These are phyloP conservation scores for Hyalella azteca DNA, from an alignment of 2,888 invertebrate species.

Conservation along the genomic window DNA sequence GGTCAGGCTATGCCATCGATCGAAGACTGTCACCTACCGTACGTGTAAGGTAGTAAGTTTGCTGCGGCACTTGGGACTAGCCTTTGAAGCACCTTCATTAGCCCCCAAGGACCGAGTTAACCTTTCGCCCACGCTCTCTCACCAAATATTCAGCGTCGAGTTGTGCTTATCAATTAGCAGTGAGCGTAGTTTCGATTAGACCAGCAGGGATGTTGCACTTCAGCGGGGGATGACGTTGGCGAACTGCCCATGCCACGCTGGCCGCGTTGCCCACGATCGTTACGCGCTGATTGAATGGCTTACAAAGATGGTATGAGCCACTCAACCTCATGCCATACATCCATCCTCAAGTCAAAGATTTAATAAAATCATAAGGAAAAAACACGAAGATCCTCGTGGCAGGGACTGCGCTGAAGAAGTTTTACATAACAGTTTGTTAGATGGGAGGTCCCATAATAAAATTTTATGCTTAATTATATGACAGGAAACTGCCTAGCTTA, in stretches of 20 bases:
- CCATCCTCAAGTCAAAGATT: not conserved
- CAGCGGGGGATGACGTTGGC: not conserved
- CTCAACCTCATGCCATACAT: not conserved
- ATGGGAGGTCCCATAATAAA: no score
- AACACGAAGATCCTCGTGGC: no score
- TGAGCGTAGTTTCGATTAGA: not conserved
- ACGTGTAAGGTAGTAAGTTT: slow-evolving; percentile 18
- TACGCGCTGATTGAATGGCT: slow-evolving; percentile 11
- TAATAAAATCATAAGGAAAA: no score
- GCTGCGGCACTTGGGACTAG: not conserved
- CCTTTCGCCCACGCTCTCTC: slow-evolving; percentile 18
- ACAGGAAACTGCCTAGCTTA: no score
- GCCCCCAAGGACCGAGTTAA: slow-evolving; percentile 15
- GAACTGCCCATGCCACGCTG: not conserved
- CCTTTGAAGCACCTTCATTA: slow-evolving; percentile 28
- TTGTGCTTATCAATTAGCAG: slow-evolving; percentile 12
- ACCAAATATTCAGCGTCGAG: not conserved
- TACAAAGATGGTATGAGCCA: slow-evolving; percentile 12
- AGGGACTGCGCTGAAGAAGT: no score
- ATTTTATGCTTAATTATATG: no score
- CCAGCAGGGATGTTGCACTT: not conserved
- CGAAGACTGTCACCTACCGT: no score
- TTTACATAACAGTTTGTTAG: no score
- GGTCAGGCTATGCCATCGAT: no score
- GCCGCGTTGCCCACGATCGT: not conserved